These are phyloP conservation scores for Discoglossus pictus DNA, from an alignment of 2,797 vertebrate species.

Conservation along the genomic window DNA sequence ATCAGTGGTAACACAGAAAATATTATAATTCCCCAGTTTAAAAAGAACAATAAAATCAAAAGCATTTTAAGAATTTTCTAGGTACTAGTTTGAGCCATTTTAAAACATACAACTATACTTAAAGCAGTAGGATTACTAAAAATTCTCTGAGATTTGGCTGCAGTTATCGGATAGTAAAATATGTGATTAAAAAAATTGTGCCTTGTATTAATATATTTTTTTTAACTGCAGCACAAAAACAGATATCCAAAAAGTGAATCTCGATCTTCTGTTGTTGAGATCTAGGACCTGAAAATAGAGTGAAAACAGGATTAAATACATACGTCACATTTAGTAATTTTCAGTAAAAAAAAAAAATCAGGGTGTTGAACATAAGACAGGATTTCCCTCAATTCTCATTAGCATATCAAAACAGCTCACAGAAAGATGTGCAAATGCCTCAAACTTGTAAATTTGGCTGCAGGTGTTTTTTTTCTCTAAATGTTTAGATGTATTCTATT, in stretches of 20 bases:
- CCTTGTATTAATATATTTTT: slow-evolving; percentile 27
- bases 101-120: slow-evolving; percentile 28
- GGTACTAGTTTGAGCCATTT: slow-evolving; percentile 22
- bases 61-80: not conserved
- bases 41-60: too few species aligned
- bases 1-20: too few species aligned
- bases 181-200: slow-evolving; percentile 42
- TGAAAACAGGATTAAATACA: not conserved
- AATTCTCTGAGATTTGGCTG: slow-evolving; percentile 20
- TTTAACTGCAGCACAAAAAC: slow-evolving; percentile 16
- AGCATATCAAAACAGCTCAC: too few species aligned
- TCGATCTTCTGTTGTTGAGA: not conserved
- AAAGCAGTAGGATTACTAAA: slow-evolving; percentile 24
- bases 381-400: too few species aligned
- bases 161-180: slow-evolving; percentile 26
- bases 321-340: too few species aligned
- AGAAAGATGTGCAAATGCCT: too few species aligned
- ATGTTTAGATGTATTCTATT: too few species aligned
- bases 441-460: too few species aligned
- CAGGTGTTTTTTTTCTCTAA: too few species aligned
- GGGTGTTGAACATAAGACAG: too few species aligned
- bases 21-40: too few species aligned
- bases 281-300: slow-evolving; percentile 17
- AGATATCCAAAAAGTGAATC: not conserved
- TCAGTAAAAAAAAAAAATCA: too few species aligned